These are phyloP conservation scores for Microtus oregoni DNA, from an alignment of 2,113 vertebrate species.

Conservation along the genomic window DNA sequence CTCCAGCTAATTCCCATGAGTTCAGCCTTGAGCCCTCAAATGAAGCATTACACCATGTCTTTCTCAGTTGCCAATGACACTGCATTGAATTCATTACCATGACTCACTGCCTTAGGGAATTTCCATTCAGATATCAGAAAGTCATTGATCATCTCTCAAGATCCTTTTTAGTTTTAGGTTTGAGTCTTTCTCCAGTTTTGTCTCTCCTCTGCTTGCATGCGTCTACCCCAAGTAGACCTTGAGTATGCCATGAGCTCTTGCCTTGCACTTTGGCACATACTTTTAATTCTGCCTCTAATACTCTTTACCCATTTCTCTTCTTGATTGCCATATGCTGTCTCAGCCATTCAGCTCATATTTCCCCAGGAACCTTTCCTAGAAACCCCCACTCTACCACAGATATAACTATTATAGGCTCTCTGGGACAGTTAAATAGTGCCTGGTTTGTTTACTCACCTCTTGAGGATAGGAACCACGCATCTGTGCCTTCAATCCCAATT, in stretches of 20 bases:
- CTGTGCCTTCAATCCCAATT: neutral
- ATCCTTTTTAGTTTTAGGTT: neutral
- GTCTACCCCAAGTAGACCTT: neutral
- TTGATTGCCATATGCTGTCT: neutral
- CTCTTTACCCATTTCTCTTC: neutral
- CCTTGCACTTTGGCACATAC: neutral
- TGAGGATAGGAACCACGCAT: neutral
- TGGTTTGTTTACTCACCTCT: neutral
- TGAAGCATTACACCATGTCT: neutral
- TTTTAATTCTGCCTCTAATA: neutral
- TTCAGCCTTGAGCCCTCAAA: neutral
- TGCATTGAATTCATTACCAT: neutral
- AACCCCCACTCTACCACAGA: neutral
- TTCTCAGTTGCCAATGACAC: slow-evolving; percentile 4
- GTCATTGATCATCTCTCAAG: neutral
- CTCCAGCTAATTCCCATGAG: neutral
- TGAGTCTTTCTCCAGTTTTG: neutral
- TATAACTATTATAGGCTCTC: neutral
- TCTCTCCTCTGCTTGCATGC: neutral
- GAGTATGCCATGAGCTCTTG: neutral
- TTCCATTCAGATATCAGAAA: neutral
- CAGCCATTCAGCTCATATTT: neutral
- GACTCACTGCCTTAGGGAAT: neutral
- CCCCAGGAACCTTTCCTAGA: neutral
- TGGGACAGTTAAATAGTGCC: neutral